Base-by-base conservation (phyloP, 2,888 invertebrate species). In the Caenorhabditis sinica region DNA sequence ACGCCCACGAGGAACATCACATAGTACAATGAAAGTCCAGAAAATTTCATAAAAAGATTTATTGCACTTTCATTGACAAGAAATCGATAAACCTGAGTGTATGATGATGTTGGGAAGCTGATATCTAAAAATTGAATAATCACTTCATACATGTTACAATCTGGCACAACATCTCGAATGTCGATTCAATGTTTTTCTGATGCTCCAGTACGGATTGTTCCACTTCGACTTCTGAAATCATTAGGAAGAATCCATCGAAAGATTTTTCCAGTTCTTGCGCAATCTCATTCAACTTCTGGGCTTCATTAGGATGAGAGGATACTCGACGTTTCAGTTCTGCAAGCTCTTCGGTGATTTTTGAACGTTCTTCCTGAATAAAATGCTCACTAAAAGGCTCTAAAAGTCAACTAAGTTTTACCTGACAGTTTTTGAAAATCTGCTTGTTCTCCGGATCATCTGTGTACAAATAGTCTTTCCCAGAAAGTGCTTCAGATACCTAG, bases 201-300 rank as follows among this genome's bases (percentile, higher is more conserved):
- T 66, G 49, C 9, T 49, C 9, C 5, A 66, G 2, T 2, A 49
- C 66, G 11, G 66, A 45, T 6, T 49, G 43, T 25, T 66, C 66
- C 5, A 66, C 30, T 30, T 66, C 66, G 5, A 49, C 13, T 30
- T 66, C 66, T n/a, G 49, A 49, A 2, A 66, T 66, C 66, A 66
- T 66, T 4, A 49, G 8, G 2, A 45, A 49, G 11, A 66, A 66
- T 30, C 66, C 66, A 49, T 30, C 30, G n/a, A 66, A 17, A 43
- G 11, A 15, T 28, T 66, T 20, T 20, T 66, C 30, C 8, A 66
- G 66, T n/a, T 65, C 43, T 43, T 25, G 4, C 1, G 28, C 30
- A 20, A 25, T 45, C 1, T 30, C 8, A 2, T 23, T 43, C 40
- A 25, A 9, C 25, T 43, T 43, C 13, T 56, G 56, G 15, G 15